These are phyloP conservation scores for Helicolenus hilgendorfi DNA, from an alignment of 2,797 vertebrate species.

Conservation along the genomic window DNA sequence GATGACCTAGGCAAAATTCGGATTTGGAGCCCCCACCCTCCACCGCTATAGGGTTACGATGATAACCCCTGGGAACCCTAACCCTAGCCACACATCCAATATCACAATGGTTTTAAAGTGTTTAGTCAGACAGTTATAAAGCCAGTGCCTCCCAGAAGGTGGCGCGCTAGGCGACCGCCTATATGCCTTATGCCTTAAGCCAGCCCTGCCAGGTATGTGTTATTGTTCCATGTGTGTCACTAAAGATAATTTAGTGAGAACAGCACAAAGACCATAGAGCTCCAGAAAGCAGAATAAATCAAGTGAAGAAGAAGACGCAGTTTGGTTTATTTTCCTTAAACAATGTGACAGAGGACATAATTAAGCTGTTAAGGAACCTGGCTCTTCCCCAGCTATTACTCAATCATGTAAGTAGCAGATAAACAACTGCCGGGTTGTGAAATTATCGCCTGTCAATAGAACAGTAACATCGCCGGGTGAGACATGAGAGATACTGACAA, in stretches of 20 bases:
- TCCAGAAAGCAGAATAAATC: not conserved
- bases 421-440: slow-evolving; percentile 61
- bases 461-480: slow-evolving; percentile 38
- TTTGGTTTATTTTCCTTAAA: slow-evolving; percentile 75
- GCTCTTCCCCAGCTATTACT: slow-evolving; percentile 53
- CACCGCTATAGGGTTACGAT: too few relatives aligned
- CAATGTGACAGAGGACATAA: slow-evolving; percentile 70
- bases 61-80: too few relatives aligned
- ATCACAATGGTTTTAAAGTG: too few relatives aligned
- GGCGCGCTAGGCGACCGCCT: too few relatives aligned
- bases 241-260: not conserved
- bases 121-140: too few relatives aligned
- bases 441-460: slow-evolving; percentile 74
- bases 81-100: too few relatives aligned
- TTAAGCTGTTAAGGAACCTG: slow-evolving; percentile 67
- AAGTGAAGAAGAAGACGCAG: slow-evolving; percentile 3
- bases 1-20: too few relatives aligned
- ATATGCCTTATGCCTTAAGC: too few relatives aligned
- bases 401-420: slow-evolving; percentile 64
- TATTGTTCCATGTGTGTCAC: not conserved
- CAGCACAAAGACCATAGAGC: not conserved
- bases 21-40: too few relatives aligned
- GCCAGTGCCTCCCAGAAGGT: too few relatives aligned
- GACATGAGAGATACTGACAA: slow-evolving; percentile 54
- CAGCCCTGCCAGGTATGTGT: not conserved